Conservation (phyloP, 2,113 vertebrate genomes). For the Baryphthengus martii region DNA sequence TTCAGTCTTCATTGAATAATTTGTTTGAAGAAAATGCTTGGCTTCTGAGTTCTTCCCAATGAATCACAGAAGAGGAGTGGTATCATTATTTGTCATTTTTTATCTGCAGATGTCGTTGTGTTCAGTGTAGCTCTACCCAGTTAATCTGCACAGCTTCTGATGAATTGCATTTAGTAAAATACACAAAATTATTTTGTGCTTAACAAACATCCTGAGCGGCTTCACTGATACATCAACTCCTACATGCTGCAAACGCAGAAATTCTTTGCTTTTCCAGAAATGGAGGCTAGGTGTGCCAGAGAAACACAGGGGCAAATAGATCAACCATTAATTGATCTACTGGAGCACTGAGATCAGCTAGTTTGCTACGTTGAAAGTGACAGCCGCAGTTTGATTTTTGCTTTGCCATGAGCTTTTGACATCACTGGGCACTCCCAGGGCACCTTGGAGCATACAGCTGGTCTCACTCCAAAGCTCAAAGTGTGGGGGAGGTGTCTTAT, state of each 20-base stretch:
- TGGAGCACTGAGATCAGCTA: background rate
- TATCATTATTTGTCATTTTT: slow-evolving; percentile 26
- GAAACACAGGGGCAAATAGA: background rate
- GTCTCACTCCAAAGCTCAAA: background rate
- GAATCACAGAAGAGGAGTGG: slow-evolving; percentile 33
- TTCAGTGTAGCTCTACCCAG: background rate
- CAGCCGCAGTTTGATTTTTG: background rate
- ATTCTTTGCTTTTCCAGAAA: background rate
- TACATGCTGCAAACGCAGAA: background rate
- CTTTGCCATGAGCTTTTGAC: background rate
- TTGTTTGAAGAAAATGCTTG: background rate
- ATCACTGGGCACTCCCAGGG: background rate
- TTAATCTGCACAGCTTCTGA: slow-evolving; percentile 10
- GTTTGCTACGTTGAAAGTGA: background rate
- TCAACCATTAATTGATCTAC: background rate
- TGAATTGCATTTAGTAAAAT: background rate
- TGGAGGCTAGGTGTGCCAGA: background rate
- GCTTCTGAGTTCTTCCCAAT: background rate
- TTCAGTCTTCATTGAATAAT: slow-evolving; percentile 17
- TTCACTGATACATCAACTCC: background rate
- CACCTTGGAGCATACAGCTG: background rate
- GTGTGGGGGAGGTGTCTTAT: accelerated
- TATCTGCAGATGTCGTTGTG: slow-evolving; percentile 21
- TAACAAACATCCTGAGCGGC: background rate
- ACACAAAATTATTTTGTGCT: background rate